Evolutionary conservation across 1,140 invertebrate species (phyloP), one percentile per base, ranked within the genome.

Genomic region (Drosophila pseudoobscura): DNA sequence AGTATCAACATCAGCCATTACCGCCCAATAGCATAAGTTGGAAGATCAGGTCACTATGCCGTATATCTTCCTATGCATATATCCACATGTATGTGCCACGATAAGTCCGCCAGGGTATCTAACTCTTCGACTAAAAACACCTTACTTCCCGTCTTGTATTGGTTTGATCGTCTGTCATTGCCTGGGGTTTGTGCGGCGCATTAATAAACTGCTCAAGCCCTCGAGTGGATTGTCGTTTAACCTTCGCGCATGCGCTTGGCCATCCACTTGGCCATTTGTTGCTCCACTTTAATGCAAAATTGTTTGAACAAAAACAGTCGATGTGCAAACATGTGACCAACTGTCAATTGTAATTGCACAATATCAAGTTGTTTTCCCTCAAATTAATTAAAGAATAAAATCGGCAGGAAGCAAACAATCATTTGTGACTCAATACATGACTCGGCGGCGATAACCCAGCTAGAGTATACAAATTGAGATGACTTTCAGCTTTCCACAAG

Each of bases 231-330:
- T 39, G 24, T 59, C 52, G 50, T 56, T 61, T 79, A 80, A 73
- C 82, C 82, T 85, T 85, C 82, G 70, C 69, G 78, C 80, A 87
- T 78, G 77, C 76, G 80, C 60, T 44, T 41, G 22, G n/a, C 35
- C 15, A 15, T 31, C 35, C 49, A 63, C 31, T 57, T 44, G 29
- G 50, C 31, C 46, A 46, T 58, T 47, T 47, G 22, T 41, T 74
- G 49, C 39, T 70, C 52, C 47, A 59, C 45, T 49, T 61, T 50
- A 43, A 39, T 57, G 71, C 54, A 53, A 62, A 45, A 39, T 13
- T 39, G 35, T 39, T 39, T 49, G 55, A 60, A 51, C 46, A 44
- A 56, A 62, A 71, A 55, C 70, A 73, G 63, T 73, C 58, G 58
- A 73, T 65, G 24, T 58, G 71, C 61, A 75, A 45, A 57, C 53